Conservation (phyloP, 2,113 vertebrate species). For the Etheostoma spectabile region DNA sequence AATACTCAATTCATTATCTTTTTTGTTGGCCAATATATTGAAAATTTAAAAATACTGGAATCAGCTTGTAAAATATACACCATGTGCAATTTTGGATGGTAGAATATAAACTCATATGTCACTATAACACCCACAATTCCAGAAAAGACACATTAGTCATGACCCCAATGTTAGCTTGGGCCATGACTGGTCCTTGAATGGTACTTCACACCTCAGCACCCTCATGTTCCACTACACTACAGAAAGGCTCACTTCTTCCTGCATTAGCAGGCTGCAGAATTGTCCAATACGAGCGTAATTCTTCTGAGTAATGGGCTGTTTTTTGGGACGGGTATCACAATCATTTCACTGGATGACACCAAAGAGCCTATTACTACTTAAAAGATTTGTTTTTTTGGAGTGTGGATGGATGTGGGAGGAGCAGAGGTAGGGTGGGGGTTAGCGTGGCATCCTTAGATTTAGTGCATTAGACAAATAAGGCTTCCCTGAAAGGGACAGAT, state of each 20-base stretch:
- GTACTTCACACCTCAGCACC: neutral
- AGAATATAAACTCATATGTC: neutral
- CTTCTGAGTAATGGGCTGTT: neutral
- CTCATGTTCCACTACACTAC: neutral
- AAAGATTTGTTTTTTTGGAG: neutral
- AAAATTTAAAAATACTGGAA: neutral
- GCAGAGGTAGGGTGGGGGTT: conserved; percentile 49
- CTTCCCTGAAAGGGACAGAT: conserved; percentile 76
- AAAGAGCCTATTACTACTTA: conserved; percentile 1
- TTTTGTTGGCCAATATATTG: neutral
- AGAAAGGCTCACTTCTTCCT: neutral
- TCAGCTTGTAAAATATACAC: neutral
- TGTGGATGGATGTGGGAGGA: conserved; percentile 7
- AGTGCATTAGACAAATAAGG: conserved; percentile 81
- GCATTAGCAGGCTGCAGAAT: conserved; percentile 33
- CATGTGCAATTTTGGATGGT: neutral
- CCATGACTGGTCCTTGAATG: neutral
- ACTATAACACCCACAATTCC: neutral
- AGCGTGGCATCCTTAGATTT: conserved; percentile 78
- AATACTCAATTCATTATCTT: neutral
- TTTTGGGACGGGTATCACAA: conserved; percentile 1
- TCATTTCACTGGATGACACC: conserved; percentile 5
- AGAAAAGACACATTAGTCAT: neutral
- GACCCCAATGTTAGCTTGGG: neutral
- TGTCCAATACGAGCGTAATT: conserved; percentile 20